phyloP scores from a whole-genome alignment of 2,113 vertebrate genomes.

The Mustelus asterias region DNA sequence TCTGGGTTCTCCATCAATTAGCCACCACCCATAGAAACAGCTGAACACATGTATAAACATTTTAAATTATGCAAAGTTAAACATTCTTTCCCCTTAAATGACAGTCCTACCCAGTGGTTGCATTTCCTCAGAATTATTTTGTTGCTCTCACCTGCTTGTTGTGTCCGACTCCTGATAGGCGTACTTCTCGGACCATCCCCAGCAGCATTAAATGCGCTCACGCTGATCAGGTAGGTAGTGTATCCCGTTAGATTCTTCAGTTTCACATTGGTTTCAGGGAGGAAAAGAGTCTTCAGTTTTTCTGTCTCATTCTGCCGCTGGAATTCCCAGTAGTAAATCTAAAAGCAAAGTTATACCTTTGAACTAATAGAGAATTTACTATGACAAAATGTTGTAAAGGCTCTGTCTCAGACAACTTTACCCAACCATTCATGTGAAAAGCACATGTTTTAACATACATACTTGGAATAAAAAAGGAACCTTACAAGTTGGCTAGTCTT shows the following conservation, averaged over 20 bases:
- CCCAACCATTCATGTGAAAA: not conserved
- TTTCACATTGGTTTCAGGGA: conserved; percentile 78
- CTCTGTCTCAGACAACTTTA: not conserved
- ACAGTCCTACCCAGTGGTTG: not conserved
- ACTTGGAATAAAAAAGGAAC: not conserved
- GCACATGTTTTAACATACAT: not conserved
- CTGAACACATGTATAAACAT: not conserved
- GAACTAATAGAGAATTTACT: no score
- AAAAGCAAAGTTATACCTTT: not conserved
- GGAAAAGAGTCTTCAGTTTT: conserved; percentile 78
- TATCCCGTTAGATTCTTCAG: conserved; percentile 93
- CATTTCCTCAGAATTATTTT: not conserved
- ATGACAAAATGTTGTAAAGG: not conserved
- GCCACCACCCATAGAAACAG: not conserved
- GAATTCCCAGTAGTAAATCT: conserved; percentile 94
- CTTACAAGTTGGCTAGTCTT: not conserved
- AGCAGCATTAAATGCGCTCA: conserved; percentile 84
- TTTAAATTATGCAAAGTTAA: not conserved
- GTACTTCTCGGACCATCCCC: conserved; percentile 83
- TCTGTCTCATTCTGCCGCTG: conserved; percentile 70
- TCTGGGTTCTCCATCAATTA: not conserved
- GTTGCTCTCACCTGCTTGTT: conserved; percentile 76
- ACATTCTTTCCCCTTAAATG: no score
- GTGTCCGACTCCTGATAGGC: conserved; percentile 70
- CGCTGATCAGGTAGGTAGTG: conserved; percentile 86